Evolutionary conservation across 2,888 invertebrate species (phyloP).

Genomic region (Athalia circularis): DNA sequence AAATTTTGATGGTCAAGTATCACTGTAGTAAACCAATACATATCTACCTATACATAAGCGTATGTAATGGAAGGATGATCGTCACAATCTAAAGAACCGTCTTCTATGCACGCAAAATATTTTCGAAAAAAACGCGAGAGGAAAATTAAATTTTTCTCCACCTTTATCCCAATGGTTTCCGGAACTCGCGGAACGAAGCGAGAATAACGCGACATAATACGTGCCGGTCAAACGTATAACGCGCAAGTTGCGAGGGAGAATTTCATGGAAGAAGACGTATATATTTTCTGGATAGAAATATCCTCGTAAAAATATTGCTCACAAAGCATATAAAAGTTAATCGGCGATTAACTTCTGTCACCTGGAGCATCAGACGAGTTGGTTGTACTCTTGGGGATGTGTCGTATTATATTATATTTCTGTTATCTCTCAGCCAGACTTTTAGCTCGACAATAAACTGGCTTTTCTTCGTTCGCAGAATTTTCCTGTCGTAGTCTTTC

Average conservation of each 20-base stretch:
- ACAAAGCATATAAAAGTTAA: constrained; percentile 62
- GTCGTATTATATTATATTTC: not conserved
- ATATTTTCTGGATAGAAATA: constrained; percentile 41
- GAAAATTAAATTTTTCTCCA: too few relatives aligned
- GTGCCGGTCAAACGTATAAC: too few relatives aligned
- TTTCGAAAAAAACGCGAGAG: too few relatives aligned
- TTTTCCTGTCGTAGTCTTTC: not conserved
- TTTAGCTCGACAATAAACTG: not conserved
- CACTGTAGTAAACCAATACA: not conserved
- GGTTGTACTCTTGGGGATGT: constrained; percentile 27
- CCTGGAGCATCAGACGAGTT: not conserved
- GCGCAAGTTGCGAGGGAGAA: not conserved
- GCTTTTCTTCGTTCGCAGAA: constrained; percentile 8
- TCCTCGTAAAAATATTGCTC: constrained; percentile 64
- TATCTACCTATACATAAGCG: not conserved
- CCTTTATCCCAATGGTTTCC: too few relatives aligned
- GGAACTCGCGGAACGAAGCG: too few relatives aligned
- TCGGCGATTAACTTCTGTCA: constrained; percentile 60
- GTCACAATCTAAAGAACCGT: too few relatives aligned
- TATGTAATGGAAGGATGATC: too few relatives aligned
- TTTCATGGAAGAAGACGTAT: constrained; percentile 30
- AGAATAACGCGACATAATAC: too few relatives aligned
- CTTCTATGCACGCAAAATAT: too few relatives aligned
- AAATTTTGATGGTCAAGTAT: constrained; percentile 7
- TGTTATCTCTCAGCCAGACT: not conserved